Percentiles rank a stretch among this genome's conserved stretches.
Conservation (phyloP, 1,140 invertebrate genomes). For the Drosophila fuyamai region DNA sequence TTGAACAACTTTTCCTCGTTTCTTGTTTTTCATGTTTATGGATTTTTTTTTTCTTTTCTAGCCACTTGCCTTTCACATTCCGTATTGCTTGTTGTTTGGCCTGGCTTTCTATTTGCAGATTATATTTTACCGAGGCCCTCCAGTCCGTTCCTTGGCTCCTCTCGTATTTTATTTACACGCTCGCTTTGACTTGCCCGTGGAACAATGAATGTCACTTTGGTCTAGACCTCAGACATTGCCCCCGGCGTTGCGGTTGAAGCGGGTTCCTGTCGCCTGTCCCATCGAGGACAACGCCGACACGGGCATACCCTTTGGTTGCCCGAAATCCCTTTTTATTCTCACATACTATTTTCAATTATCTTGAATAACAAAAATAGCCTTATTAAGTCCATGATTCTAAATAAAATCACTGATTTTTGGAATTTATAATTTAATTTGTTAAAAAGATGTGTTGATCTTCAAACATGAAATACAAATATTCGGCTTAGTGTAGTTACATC, state of each 20-base stretch:
- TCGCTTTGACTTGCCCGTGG: conserved; percentile 65
- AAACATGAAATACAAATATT: too few species aligned
- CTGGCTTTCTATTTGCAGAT: conserved; percentile 46
- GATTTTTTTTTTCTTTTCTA: conserved; percentile 25
- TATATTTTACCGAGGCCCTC: conserved; percentile 32
- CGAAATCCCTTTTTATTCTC: too few species aligned
- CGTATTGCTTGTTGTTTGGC: conserved; percentile 34
- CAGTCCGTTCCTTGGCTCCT: background rate
- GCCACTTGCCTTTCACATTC: conserved; percentile 26
- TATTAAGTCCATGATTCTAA: too few species aligned
- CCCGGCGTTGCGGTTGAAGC: conserved; percentile 18
- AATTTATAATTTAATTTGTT: too few species aligned
- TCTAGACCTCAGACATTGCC: conserved; percentile 72
- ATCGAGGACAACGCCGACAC: background rate
- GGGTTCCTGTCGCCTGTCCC: conserved; percentile 10
- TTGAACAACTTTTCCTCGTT: conserved; percentile 35
- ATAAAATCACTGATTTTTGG: too few species aligned
- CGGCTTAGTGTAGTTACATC: too few species aligned
- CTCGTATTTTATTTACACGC: conserved; percentile 61
- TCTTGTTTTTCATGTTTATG: conserved; percentile 40
- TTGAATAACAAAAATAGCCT: too few species aligned
- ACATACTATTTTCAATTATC: too few species aligned
- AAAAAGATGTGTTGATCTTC: too few species aligned
- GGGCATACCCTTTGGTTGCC: background rate
- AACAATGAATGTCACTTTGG: conserved; percentile 69